Evolutionary conservation across 2,113 vertebrate genomes (phyloP).

Genomic region (Nicator chloris): DNA sequence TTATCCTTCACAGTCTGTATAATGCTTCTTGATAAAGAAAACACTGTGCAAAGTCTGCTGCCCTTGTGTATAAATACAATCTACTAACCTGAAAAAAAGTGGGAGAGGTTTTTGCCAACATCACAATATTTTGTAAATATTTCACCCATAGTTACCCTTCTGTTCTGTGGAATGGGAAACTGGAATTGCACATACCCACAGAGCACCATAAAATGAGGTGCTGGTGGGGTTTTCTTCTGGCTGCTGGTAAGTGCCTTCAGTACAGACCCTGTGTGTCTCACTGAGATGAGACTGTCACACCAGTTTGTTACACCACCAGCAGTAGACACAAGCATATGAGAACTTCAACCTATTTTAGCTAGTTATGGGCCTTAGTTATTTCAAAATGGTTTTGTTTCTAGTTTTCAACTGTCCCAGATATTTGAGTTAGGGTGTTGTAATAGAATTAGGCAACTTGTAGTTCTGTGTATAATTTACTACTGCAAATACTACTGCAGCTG

Average conservation of each 20-base stretch:
- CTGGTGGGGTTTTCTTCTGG: neutral
- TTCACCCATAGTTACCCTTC: neutral
- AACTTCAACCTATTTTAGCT: neutral
- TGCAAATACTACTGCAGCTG: neutral
- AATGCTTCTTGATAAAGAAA: neutral
- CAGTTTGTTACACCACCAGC: neutral
- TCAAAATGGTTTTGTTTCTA: neutral
- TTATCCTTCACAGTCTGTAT: neutral
- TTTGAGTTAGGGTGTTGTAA: neutral
- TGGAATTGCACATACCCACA: neutral
- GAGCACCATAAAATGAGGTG: fast-evolving
- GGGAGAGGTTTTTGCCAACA: neutral
- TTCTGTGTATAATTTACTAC: neutral
- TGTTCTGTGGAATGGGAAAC: neutral
- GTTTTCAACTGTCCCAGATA: neutral
- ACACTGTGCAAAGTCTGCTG: neutral
- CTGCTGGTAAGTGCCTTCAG: neutral
- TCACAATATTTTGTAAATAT: neutral
- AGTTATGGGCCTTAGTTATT: neutral
- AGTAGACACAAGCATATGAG: neutral
- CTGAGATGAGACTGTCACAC: neutral
- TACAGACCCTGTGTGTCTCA: fast-evolving
- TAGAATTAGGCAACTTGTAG: neutral
- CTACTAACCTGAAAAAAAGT: neutral
- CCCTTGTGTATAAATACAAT: neutral